Conservation (phyloP, 2,888 invertebrate genomes). For the Campaea margaritaria region DNA sequence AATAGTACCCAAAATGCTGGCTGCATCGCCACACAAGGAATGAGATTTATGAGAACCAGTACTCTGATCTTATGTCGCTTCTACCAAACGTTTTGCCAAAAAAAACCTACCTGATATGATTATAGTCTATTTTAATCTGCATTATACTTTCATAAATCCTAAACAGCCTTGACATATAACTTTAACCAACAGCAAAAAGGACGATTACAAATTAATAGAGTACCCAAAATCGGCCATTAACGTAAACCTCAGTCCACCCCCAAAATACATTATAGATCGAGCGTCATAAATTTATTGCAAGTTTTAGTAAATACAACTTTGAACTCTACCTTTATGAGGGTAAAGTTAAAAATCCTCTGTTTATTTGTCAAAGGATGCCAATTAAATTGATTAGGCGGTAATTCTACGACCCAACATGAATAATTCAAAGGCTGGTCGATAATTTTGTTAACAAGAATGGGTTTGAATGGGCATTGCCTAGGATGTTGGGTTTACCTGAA, state of each 20-base stretch:
- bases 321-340: not conserved
- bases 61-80: no score
- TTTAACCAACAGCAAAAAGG: conserved; percentile 26
- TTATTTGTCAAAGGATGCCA: conserved; percentile 28
- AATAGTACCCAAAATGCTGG: no score
- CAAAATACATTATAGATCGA: conserved; percentile 47
- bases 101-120: no score
- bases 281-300: conserved; percentile 50
- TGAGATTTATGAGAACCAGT: no score
- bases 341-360: conserved; percentile 7
- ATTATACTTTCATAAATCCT: conserved; percentile 1
- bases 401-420: conserved; percentile 46
- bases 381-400: conserved; percentile 50
- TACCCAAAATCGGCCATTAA: conserved; percentile 42
- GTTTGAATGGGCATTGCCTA: conserved; percentile 16
- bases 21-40: no score
- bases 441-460: conserved; percentile 38
- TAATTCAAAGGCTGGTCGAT: conserved; percentile 52
- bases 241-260: conserved; percentile 26
- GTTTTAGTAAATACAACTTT: conserved; percentile 9
- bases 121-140: not conserved
- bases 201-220: conserved; percentile 43
- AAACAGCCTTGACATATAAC: conserved; percentile 21
- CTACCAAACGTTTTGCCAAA: no score
- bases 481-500: conserved; percentile 2